Evolutionary conservation across 2,797 vertebrate species (phyloP), one percentile per base, ranked within the genome.

Genomic region (Anas capensis): DNA sequence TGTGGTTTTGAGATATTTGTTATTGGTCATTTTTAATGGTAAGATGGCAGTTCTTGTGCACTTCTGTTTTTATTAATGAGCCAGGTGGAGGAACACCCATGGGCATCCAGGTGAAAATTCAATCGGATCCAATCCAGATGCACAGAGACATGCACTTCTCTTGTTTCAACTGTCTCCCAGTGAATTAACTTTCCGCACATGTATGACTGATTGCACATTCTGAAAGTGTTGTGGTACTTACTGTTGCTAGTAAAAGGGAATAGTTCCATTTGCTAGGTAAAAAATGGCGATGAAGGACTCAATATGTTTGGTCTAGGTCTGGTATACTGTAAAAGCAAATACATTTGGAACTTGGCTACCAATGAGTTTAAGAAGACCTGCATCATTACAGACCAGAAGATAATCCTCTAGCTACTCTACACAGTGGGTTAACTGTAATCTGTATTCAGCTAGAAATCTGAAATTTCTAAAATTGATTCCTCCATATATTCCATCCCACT

Each of bases 301-400:
- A 3, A 10, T 6, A 38, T 69, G 36, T 53, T 78, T 53, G 72
- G 33, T 34, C 10, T 38, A 36, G 19, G 10, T 54, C 17, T 46
- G 12, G 18, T 66, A 29, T 58, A 31, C n/a, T 40, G 70, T 26
- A 38, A 29, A 58, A 60, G 24, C 3, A 1, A 2, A 3, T 20
- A 33, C 44, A 36, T 71, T 76, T 46, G 61, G 31, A n/a, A 19
- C 66, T 66, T 78, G 19, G 20, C 60, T 71, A 62, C 48, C 9
- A 16, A 6, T 61, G 5, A n/a, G 17, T 86, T 91, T 58, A 14
- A 38, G 64, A 71, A 62, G 51, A 38, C 6, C 10, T 68, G 29
- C 7, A 14, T 85, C 9, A 2, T 40, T 65, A 29, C 24, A 1
- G 0, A 14, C 1, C 3, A 51, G 72, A 73, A 77, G 48, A 2